phyloP scores from a whole-genome alignment of 2,888 invertebrate genomes.

The Conus canariensis region DNA sequence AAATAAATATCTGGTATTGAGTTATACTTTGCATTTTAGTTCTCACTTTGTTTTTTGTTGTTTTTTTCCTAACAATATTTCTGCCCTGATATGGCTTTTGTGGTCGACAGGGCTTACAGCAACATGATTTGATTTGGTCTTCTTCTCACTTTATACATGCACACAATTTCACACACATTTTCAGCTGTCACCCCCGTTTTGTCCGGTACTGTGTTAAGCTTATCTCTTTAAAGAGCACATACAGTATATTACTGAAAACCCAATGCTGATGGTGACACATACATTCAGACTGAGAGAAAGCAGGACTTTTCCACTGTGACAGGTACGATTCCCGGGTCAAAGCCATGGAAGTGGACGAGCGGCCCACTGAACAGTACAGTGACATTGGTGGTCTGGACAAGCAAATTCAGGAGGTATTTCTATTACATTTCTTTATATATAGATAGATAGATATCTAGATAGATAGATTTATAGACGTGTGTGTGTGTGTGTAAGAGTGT shows the following conservation, averaged over 20 bases:
- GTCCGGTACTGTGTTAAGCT: background rate
- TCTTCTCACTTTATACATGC: background rate
- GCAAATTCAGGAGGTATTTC: slow-evolving; percentile 88
- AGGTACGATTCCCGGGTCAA: slow-evolving; percentile 95
- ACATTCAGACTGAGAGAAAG: background rate
- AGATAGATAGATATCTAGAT: no score
- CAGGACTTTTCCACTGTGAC: slow-evolving; percentile 5
- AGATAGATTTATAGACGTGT: background rate
- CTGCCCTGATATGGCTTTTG: no score
- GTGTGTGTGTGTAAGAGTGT: background rate
- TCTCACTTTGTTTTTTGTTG: no score
- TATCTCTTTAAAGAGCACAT: no score
- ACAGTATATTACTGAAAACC: no score
- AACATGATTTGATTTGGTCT: no score
- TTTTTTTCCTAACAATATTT: no score
- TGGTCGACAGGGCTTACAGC: no score
- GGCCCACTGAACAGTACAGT: slow-evolving; percentile 99
- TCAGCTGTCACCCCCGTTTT: no score
- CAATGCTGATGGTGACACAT: no score
- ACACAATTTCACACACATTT: background rate
- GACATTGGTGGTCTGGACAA: slow-evolving; percentile 99
- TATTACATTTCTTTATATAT: background rate
- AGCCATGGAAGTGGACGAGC: slow-evolving; percentile 99
- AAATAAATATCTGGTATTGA: no score
- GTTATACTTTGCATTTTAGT: no score